Evolutionary conservation across 2,797 vertebrate species (phyloP).

Genomic region (Gallinago solitaria): DNA sequence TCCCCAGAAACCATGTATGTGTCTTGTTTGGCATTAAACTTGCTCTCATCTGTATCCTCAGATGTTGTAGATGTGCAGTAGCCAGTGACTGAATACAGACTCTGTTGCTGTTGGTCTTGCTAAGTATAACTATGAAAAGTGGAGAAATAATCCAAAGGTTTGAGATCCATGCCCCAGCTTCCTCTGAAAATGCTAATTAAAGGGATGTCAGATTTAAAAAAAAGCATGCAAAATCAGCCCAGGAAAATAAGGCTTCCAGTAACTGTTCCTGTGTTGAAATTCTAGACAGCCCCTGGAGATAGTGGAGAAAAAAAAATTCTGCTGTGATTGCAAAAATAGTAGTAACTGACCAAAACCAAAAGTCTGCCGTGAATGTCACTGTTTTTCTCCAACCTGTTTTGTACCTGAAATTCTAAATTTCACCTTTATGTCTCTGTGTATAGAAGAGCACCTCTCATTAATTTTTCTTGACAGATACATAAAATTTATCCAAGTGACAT

Average conservation of each 20-base stretch:
- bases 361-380: not conserved
- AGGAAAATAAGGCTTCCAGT: not conserved
- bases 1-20: not conserved
- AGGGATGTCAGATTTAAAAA: not conserved
- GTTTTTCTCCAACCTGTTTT: not conserved
- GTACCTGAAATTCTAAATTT: not conserved
- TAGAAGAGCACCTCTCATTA: not conserved
- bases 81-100: not conserved
- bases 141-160: not conserved
- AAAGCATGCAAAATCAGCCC: not conserved
- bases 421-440: not conserved
- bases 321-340: not conserved
- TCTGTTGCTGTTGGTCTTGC: not conserved
- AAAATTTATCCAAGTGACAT: not conserved
- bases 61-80: not conserved
- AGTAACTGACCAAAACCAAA: not conserved
- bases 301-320: not conserved
- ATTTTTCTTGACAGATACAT: not conserved
- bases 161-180: not conserved
- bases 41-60: not conserved
- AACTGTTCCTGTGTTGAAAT: slow-evolving; percentile 1
- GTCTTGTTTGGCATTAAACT: not conserved
- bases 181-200: slow-evolving; percentile 33
- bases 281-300: not conserved
- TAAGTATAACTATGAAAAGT: not conserved